These are phyloP conservation scores for Apantesis nais DNA, from an alignment of 2,888 invertebrate genomes.

Conservation along the genomic window DNA sequence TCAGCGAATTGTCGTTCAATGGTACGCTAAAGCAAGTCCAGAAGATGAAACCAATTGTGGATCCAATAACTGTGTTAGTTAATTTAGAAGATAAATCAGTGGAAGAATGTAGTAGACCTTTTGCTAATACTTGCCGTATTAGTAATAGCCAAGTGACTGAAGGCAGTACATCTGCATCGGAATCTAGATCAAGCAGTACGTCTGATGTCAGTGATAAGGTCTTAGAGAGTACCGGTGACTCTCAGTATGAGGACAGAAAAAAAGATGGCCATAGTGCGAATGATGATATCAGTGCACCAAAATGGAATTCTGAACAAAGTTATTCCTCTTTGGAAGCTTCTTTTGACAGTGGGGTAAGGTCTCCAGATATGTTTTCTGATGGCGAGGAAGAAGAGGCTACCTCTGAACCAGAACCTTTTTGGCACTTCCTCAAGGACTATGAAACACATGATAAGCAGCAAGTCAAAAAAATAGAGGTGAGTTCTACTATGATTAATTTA, in stretches of 20 bases:
- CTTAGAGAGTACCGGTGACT: constrained; percentile 69
- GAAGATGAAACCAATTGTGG: constrained; percentile 78
- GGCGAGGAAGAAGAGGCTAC: constrained; percentile 74
- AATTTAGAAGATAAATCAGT: constrained; percentile 56
- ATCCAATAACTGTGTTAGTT: constrained; percentile 66
- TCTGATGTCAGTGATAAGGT: constrained; percentile 58
- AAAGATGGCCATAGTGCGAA: constrained; percentile 46
- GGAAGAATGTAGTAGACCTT: constrained; percentile 44
- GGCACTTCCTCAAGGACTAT: constrained; percentile 72
- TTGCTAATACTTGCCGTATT: constrained; percentile 39
- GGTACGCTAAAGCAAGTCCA: constrained; percentile 81
- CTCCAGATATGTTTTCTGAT: constrained; percentile 89
- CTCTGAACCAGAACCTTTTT: constrained; percentile 65
- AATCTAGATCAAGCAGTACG: constrained; percentile 52
- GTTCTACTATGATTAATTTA: constrained; percentile 16
- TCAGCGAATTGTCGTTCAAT: constrained; percentile 78
- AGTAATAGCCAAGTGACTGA: constrained; percentile 45
- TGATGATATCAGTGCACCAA: constrained; percentile 62
- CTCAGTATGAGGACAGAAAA: constrained; percentile 66
- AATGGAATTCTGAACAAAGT: constrained; percentile 77
- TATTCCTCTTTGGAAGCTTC: constrained; percentile 78
- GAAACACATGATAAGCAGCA: constrained; percentile 74
- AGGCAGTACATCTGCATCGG: constrained; percentile 43
- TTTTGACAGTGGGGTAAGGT: constrained; percentile 81
- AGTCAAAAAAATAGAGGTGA: constrained; percentile 75